Evolutionary conservation across 1,140 invertebrate genomes (phyloP), one percentile per base, ranked within the genome.

Genomic region (Cryptotermes secundus): DNA sequence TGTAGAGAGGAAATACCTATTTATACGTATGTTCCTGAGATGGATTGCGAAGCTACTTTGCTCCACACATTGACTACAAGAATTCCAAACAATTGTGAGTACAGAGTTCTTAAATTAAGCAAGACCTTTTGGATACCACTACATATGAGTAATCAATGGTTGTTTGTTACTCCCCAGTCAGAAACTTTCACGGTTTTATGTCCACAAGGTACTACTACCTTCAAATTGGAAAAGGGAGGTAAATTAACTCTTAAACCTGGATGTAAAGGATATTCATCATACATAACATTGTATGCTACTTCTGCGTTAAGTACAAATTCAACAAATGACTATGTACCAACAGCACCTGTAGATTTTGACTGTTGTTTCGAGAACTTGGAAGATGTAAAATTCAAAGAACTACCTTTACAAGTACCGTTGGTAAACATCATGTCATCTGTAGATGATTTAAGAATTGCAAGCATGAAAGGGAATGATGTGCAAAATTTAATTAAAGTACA

Each of bases 91-190:
- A 81, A 9, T 35, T 36, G n/a, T n/a, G n/a, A n/a, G n/a, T n/a
- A n/a, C n/a, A n/a, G n/a, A n/a, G n/a, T n/a, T n/a, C n/a, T n/a
- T 9, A 34, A 24, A 34, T 81, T 81, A 24, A 9, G 12, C 14
- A 81, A 36, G 35, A 81, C n/a, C 6, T 81, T 81, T 81, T 81
- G 80, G n/a, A 81, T 81, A 34, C 80, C 34, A 6, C 35, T 81
- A 24, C 36, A 34, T 24, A 24, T 81, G 34, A 81, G 80, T 81
- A 81, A 81, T 9, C 22, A 81, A 36, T 81, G 80, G 80, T 81
- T 81, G 24, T 81, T 9, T 81, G 80, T 81, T 4, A 34, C 80
- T 34, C 80, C 34, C 9, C 14, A 22, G 9, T 34, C 34, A 10
- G 80, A 81, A 35, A 81, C 26, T 35, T 9, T 81, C 14, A 81